These are phyloP conservation scores for Heterotilapia buettikoferi DNA, from an alignment of 2,113 vertebrate genomes.

Conservation along the genomic window DNA sequence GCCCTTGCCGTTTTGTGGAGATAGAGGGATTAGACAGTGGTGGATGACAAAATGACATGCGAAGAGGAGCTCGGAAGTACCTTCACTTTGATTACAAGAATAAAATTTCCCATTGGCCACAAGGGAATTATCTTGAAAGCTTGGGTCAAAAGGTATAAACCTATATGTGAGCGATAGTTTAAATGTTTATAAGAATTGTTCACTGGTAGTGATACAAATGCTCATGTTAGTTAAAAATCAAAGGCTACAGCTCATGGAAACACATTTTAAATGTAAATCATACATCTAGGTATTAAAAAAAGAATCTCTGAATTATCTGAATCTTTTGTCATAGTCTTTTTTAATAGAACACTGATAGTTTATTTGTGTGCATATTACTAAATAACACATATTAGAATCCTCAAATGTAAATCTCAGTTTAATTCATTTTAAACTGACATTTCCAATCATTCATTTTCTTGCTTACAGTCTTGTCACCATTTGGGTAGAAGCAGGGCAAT, in stretches of 20 bases:
- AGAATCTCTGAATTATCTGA: neutral
- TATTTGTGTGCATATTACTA: neutral
- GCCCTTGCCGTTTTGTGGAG: conserved; percentile 13
- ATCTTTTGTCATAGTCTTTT: neutral
- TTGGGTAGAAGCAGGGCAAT: neutral
- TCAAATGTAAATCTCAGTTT: neutral
- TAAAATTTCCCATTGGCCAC: conserved; percentile 8
- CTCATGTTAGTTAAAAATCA: neutral
- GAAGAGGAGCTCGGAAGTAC: conserved; percentile 13
- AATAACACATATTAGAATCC: neutral
- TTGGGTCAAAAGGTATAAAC: conserved; percentile 13
- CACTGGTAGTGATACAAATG: neutral
- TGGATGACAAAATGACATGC: conserved; percentile 42
- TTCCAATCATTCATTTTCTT: neutral
- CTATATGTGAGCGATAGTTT: neutral
- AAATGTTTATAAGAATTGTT: neutral
- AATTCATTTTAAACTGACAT: neutral
- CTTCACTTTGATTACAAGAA: conserved; percentile 29
- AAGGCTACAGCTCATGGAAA: neutral
- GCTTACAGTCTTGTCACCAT: neutral
- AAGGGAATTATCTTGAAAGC: conserved; percentile 11
- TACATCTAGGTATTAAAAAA: neutral
- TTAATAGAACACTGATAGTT: neutral
- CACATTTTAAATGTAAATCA: neutral
- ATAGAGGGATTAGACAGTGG: conserved; percentile 41